Evolutionary conservation across 2,113 vertebrate genomes (phyloP).

Genomic region (Corynorhinus townsendii): DNA sequence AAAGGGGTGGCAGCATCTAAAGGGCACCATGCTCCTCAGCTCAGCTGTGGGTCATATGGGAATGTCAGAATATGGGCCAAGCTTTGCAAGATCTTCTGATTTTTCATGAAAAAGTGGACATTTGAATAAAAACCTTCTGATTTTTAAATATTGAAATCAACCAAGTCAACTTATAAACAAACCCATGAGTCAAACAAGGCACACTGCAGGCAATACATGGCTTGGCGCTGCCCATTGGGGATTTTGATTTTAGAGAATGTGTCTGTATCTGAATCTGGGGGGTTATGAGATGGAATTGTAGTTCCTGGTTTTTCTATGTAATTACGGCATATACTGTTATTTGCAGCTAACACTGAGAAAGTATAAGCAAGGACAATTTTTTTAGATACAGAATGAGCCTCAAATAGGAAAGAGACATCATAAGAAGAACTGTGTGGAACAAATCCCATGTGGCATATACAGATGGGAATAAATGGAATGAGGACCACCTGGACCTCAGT

Average conservation of each 20-base stretch:
- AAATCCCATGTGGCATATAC: neutral
- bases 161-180: neutral
- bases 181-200: neutral
- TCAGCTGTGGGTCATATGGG: neutral
- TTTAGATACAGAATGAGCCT: neutral
- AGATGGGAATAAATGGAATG: neutral
- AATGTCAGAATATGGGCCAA: neutral
- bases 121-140: neutral
- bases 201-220: no score
- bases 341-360: neutral
- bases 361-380: neutral
- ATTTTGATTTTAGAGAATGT: neutral
- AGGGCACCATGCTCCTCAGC: neutral
- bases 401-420: neutral
- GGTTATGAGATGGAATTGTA: neutral
- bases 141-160: neutral
- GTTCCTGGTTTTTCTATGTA: neutral
- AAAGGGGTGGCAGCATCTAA: neutral
- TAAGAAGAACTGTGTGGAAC: neutral
- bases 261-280: neutral
- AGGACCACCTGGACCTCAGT: neutral
- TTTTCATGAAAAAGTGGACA: neutral
- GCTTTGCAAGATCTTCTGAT: neutral
- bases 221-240: neutral
- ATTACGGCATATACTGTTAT: neutral